Evolutionary conservation across 2,113 vertebrate species (phyloP).

Genomic region (Monopterus albus): DNA sequence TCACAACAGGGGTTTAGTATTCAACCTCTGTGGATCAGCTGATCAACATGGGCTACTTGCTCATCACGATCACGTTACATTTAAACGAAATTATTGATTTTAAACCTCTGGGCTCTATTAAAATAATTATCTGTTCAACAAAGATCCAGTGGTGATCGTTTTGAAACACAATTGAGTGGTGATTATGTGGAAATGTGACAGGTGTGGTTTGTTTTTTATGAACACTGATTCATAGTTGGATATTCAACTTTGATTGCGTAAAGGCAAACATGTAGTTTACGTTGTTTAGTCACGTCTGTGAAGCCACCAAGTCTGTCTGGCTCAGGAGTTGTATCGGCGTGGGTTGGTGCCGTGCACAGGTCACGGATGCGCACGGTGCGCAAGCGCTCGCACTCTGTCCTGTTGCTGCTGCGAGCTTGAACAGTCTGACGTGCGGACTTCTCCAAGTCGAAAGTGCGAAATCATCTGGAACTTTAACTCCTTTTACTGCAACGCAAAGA

Average conservation of each 20-base stretch:
- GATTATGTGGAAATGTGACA: too few relatives aligned
- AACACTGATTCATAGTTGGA: too few relatives aligned
- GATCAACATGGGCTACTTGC: too few relatives aligned
- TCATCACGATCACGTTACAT: too few relatives aligned
- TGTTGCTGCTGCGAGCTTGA: slow-evolving; percentile 30
- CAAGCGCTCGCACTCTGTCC: neutral
- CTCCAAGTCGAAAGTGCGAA: slow-evolving; percentile 23
- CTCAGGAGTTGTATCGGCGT: neutral
- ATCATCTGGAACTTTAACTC: slow-evolving; percentile 10
- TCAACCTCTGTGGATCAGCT: too few relatives aligned
- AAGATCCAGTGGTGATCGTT: too few relatives aligned
- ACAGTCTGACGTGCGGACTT: slow-evolving; percentile 50
- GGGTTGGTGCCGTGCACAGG: neutral
- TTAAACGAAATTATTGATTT: too few relatives aligned
- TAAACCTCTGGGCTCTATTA: too few relatives aligned
- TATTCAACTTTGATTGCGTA: neutral
- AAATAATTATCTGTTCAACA: too few relatives aligned
- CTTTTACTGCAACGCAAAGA: slow-evolving; percentile 1
- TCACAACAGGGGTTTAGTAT: too few relatives aligned
- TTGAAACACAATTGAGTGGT: too few relatives aligned
- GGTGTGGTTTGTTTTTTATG: too few relatives aligned
- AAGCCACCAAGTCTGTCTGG: neutral
- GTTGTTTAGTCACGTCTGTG: neutral
- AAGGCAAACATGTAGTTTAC: neutral
- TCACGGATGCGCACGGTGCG: slow-evolving; percentile 1